Base-by-base conservation (phyloP, 2,113 vertebrate species). In the Dendropsophus ebraccatus region DNA sequence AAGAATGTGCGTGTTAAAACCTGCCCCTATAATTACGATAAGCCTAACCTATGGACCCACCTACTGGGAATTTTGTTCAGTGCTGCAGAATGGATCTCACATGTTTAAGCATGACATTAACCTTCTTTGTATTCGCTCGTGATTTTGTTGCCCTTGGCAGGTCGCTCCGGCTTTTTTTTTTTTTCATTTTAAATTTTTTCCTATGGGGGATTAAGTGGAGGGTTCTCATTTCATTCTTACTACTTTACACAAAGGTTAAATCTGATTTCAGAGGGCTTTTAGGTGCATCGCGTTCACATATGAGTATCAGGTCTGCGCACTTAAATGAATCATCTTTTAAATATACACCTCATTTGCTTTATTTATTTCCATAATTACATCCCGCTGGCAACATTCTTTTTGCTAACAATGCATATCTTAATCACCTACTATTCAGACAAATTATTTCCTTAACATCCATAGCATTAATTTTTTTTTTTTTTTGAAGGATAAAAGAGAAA, bases 301-400 rank as follows among this genome's bases (percentile, higher is more conserved):
- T 49, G 30, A 47, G 23, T 79, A 88, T 90, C 23, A 87, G 86
- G 89, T 90, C 88, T 47, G 87, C 88, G 88, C 14, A 28, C 87
- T 92, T 92, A 74, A 70, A 89, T 87, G 87, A 80, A 92, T 77
- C 87, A 89, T 91, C 80, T 32, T 88, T 62, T 92, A 89, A 89
- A 91, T 88, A 94, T 89, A 92, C 90, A 93, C 86, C 92, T 88
- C 89, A 92, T 94, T 94, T 93, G 89, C 86, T 82, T 94, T 93
- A 94, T 94, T 94, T 94, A 94, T 93, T 87, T 91, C 89, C 91
- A 91, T 94, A 95, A 95, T 95, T 95, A 94, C 91, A 93, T 95
- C 92, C 92, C 93, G 92, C 91, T 94, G 92, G 93, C 92, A 94
- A 92, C 91, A 94, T 93, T 93, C 91, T 90, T 89, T 93, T 91